These are phyloP conservation scores for Zhuqinia jingwanae DNA, from an alignment of 2,888 invertebrate species.

Conservation along the genomic window DNA sequence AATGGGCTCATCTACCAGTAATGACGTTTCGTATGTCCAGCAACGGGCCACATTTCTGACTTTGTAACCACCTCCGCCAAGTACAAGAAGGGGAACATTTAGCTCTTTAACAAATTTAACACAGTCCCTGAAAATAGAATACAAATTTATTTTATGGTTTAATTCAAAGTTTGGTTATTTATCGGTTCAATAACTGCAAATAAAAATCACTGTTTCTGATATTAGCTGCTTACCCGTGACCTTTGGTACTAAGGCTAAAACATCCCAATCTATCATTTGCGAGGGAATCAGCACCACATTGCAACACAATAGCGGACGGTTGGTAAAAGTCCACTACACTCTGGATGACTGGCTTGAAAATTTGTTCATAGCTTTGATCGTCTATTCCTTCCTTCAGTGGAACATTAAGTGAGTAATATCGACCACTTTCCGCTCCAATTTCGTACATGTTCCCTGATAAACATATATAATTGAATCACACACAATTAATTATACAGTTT, in stretches of 20 bases:
- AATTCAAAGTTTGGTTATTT: too few relatives aligned
- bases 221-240: constrained; percentile 88
- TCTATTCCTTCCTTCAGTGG: constrained; percentile 99
- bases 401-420: constrained; percentile 99
- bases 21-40: constrained; percentile 99
- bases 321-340: constrained; percentile 98
- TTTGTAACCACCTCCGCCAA: constrained; percentile 88
- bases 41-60: constrained; percentile 96
- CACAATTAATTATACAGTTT: too few relatives aligned
- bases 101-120: constrained; percentile 97
- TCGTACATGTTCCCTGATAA: constrained; percentile 94
- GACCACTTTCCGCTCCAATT: constrained; percentile 96
- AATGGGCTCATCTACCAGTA: constrained; percentile 95
- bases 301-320: constrained; percentile 97
- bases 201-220: too few relatives aligned
- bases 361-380: constrained; percentile 94
- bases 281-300: constrained; percentile 99
- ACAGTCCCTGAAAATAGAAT: constrained; percentile 95
- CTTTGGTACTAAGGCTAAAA: constrained; percentile 96
- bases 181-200: too few relatives aligned
- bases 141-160: too few relatives aligned
- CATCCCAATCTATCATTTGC: constrained; percentile 97
- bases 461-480: too few relatives aligned
- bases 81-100: constrained; percentile 94
- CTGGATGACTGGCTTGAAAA: constrained; percentile 85